These are phyloP conservation scores for Acipenser ruthenus DNA, from an alignment of 2,797 vertebrate species.

Conservation along the genomic window DNA sequence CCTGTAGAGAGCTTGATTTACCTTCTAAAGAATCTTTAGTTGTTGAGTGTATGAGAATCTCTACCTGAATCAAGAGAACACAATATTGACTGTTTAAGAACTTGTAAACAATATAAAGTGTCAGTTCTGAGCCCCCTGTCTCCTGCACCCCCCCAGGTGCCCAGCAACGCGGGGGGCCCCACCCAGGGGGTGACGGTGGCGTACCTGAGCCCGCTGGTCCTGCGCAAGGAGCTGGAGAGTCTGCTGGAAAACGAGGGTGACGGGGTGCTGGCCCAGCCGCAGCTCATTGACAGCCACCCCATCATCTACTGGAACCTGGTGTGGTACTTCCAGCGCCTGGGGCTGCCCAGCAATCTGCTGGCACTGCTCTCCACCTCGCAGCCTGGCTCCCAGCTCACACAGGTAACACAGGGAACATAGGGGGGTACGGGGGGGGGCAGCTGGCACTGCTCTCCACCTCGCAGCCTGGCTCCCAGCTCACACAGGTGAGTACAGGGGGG, in stretches of 20 bases:
- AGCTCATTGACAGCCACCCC: constrained; percentile 79
- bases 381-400: constrained; percentile 42
- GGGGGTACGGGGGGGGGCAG: too few species aligned
- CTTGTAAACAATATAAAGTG: too few species aligned
- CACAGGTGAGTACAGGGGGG: constrained; percentile 45
- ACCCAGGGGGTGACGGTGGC: constrained; percentile 67
- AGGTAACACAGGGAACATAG: constrained; percentile 14
- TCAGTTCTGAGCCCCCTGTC: background rate
- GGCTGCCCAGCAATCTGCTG: constrained; percentile 72
- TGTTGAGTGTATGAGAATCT: too few species aligned
- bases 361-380: constrained; percentile 65
- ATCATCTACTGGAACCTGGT: constrained; percentile 94
- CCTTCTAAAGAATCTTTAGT: too few species aligned
- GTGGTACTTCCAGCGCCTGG: constrained; percentile 83
- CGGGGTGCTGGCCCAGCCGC: constrained; percentile 70
- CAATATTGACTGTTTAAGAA: too few species aligned
- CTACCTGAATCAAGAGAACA: too few species aligned
- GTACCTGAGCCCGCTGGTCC: constrained; percentile 83
- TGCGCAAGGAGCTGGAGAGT: constrained; percentile 87
- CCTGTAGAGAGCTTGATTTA: too few species aligned
- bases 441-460: too few species aligned
- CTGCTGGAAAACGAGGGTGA: constrained; percentile 87
- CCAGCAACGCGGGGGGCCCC: constrained; percentile 23
- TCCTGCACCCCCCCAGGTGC: constrained; percentile 16
- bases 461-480: background rate